Evolutionary conservation across 2,797 vertebrate genomes (phyloP).

Genomic region (Sarcophilus harrisii): DNA sequence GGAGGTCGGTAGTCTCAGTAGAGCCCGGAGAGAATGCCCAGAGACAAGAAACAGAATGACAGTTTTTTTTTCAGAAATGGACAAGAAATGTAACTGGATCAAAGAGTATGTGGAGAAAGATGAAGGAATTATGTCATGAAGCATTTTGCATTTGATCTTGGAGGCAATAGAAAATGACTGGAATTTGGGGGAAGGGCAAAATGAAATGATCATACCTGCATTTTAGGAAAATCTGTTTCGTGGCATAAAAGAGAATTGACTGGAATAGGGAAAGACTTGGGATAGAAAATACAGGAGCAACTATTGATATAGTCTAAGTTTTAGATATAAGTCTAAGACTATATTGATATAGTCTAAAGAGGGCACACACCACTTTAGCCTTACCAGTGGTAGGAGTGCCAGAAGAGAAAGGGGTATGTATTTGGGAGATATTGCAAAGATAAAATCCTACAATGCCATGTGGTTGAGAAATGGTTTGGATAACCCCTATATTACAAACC

Average conservation of each 20-base stretch:
- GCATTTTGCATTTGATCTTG: background rate
- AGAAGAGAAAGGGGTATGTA: background rate
- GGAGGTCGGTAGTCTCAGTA: background rate
- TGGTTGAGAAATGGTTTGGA: background rate
- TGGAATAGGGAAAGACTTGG: background rate
- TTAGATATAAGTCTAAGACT: too few relatives aligned
- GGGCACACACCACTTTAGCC: background rate
- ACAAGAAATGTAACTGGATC: background rate
- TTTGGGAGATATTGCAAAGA: background rate
- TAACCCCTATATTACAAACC: background rate
- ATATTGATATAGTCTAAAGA: background rate
- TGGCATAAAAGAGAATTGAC: background rate
- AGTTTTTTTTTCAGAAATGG: too few relatives aligned
- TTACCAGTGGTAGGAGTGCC: background rate
- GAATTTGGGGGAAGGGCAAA: too few relatives aligned
- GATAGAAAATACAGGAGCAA: background rate
- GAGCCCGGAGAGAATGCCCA: background rate
- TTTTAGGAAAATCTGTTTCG: background rate
- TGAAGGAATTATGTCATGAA: background rate
- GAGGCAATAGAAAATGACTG: background rate
- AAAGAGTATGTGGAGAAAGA: background rate
- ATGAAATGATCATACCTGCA: background rate
- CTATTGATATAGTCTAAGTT: background rate
- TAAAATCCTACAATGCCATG: background rate
- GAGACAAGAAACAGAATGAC: background rate